A percentile compares a stretch with the other conserved stretches of the same genome.
Evolutionary conservation across 2,888 invertebrate genomes (phyloP).

Genomic region (Prionchulus punctatus): DNA sequence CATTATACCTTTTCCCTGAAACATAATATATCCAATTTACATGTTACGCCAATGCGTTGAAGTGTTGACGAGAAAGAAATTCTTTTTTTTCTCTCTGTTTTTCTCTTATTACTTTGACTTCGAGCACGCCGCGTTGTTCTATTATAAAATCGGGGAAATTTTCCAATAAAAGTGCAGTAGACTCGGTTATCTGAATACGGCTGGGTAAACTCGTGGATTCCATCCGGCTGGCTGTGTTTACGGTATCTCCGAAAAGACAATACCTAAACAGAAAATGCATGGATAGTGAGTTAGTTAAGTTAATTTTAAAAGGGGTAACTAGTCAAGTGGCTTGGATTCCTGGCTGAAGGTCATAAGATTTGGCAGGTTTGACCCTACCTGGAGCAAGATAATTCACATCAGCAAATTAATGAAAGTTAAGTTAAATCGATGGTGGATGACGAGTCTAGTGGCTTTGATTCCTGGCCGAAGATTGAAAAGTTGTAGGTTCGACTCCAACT

Average conservation of each 20-base stretch:
- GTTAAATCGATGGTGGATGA: too few species aligned
- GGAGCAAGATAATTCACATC: too few species aligned
- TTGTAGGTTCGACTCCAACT: too few species aligned
- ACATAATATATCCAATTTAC: too few species aligned
- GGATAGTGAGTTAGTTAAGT: too few species aligned
- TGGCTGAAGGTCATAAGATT: too few species aligned
- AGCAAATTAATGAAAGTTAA: too few species aligned
- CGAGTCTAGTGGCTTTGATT: too few species aligned
- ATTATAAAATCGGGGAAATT: slow-evolving; percentile 1
- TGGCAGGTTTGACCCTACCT: too few species aligned
- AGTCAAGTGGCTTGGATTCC: too few species aligned
- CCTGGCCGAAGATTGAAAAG: too few species aligned
- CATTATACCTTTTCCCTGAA: slow-evolving; percentile 1
- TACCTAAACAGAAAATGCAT: not conserved
- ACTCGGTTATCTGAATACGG: not conserved
- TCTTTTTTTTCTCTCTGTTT: not conserved
- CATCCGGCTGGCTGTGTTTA: slow-evolving; percentile 4
- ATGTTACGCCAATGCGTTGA: not conserved
- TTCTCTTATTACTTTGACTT: slow-evolving; percentile 5
- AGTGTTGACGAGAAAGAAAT: not conserved
- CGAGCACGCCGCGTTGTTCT: not conserved
- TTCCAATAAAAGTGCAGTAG: not conserved
- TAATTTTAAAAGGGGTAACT: too few species aligned
- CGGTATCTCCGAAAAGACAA: slow-evolving; percentile 9
- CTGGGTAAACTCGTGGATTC: not conserved